Conservation (phyloP, 2,888 invertebrate species). For the Apantesis nais region DNA sequence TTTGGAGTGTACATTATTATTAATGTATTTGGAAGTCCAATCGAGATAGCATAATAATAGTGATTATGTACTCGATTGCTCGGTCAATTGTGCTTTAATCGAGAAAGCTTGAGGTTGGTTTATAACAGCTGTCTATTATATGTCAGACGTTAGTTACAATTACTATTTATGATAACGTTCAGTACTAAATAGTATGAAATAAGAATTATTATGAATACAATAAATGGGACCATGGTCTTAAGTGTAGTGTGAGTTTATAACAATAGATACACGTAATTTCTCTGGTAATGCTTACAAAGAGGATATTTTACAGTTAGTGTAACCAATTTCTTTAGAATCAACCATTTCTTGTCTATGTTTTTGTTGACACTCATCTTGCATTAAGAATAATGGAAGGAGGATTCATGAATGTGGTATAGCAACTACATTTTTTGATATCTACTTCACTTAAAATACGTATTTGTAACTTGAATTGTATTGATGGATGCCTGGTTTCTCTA, state of each 20-base stretch:
- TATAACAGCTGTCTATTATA: background rate
- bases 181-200: background rate
- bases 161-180: background rate
- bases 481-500: background rate
- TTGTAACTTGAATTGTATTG: background rate
- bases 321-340: background rate
- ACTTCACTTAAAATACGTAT: background rate
- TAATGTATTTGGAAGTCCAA: conserved; percentile 32
- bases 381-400: too few relatives aligned
- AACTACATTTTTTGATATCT: background rate
- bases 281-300: background rate
- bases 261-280: background rate
- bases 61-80: conserved; percentile 33
- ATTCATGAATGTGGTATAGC: background rate
- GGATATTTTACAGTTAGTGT: background rate
- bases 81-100: conserved; percentile 29
- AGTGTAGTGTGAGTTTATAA: too few relatives aligned
- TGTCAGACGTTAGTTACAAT: background rate
- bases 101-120: background rate
- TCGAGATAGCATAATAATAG: conserved; percentile 24
- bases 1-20: conserved; percentile 33
- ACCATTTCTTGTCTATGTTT: background rate
- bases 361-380: too few relatives aligned
- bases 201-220: background rate
- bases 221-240: too few relatives aligned